Evolutionary conservation across 2,797 vertebrate species (phyloP).

Genomic region (Lophotriccus pileatus): DNA sequence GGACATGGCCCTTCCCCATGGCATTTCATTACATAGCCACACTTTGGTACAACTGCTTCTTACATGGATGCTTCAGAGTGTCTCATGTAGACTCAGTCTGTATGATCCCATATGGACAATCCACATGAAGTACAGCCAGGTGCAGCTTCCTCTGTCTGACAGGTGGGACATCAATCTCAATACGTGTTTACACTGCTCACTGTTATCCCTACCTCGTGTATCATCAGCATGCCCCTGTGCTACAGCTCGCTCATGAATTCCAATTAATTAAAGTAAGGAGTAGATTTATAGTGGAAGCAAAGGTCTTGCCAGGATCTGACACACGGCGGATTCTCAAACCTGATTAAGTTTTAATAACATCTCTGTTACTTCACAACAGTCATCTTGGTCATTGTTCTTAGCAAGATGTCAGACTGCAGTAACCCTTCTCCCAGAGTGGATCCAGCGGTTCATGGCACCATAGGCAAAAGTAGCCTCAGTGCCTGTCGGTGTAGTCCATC

Average conservation of each 20-base stretch:
- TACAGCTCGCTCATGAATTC: neutral
- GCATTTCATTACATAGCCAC: neutral
- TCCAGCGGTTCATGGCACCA: neutral
- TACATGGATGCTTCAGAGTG: neutral
- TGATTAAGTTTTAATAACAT: neutral
- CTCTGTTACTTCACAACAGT: neutral
- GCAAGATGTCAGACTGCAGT: neutral
- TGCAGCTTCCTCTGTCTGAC: neutral
- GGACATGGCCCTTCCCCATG: neutral
- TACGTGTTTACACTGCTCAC: neutral
- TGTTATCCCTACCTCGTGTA: neutral
- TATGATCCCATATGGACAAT: neutral
- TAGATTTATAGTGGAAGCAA: neutral
- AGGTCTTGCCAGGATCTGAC: neutral
- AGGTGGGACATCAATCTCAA: neutral
- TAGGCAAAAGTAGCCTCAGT: accelerated
- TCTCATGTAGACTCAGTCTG: accelerated
- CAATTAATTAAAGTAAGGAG: neutral
- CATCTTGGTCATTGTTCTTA: neutral
- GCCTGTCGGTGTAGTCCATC: neutral
- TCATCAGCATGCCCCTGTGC: neutral
- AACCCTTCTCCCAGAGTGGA: neutral
- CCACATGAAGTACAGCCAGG: neutral
- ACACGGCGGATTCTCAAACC: neutral
- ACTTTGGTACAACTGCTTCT: neutral